A percentile compares a stretch with the other conserved stretches of the same genome.
phyloP scores from a whole-genome alignment of 2,113 vertebrate genomes.

The Thinocorus orbignyianus region DNA sequence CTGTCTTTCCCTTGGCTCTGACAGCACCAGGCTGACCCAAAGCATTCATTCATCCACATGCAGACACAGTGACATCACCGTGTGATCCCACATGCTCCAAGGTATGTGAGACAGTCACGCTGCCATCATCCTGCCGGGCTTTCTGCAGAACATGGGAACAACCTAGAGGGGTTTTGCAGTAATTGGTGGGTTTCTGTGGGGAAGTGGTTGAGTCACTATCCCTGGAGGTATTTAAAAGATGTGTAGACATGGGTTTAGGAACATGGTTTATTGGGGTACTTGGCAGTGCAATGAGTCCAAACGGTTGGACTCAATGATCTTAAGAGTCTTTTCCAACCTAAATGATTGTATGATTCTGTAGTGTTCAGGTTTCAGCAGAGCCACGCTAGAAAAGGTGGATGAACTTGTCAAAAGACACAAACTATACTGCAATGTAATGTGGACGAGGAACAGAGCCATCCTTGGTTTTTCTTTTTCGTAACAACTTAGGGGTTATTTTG shows the following conservation, averaged over 20 bases:
- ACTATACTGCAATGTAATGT: background rate
- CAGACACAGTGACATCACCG: background rate
- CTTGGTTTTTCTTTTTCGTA: background rate
- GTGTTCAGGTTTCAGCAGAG: background rate
- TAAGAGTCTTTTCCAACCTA: background rate
- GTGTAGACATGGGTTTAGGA: background rate
- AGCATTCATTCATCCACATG: rapidly evolving
- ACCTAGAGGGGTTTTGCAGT: background rate
- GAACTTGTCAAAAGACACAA: background rate
- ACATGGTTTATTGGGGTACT: background rate
- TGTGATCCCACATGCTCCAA: rapidly evolving
- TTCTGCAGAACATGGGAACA: background rate
- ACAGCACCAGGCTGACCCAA: background rate
- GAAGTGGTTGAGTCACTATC: background rate
- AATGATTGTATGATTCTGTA: background rate
- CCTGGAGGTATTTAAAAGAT: background rate
- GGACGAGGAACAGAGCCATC: background rate
- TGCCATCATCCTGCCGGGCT: background rate
- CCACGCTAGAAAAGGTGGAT: rapidly evolving
- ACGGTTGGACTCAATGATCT: background rate
- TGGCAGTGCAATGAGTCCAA: background rate
- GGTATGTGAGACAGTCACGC: rapidly evolving
- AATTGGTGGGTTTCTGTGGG: background rate
- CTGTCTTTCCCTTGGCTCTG: background rate
- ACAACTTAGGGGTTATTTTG: background rate